Evolutionary conservation across 2,113 vertebrate genomes (phyloP).

Genomic region (Isurus oxyrinchus): DNA sequence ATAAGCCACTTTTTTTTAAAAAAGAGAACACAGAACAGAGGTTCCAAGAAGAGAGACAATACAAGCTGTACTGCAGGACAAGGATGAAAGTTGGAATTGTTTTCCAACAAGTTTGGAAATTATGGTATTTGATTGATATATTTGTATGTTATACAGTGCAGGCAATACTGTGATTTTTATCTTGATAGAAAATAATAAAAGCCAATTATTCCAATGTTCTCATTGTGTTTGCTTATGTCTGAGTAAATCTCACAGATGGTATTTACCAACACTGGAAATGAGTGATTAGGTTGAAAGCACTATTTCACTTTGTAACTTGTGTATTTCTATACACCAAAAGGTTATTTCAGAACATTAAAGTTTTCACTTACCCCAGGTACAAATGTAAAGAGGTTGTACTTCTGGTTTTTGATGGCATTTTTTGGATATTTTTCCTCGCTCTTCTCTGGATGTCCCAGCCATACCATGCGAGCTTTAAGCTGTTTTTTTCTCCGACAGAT

Average conservation of each 20-base stretch:
- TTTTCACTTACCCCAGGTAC: slow-evolving; percentile 78
- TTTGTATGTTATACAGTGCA: background rate
- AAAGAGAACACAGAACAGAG: background rate
- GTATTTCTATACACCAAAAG: background rate
- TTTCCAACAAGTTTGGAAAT: background rate
- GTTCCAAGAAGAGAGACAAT: background rate
- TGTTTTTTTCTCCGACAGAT: slow-evolving; percentile 80
- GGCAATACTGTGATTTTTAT: background rate
- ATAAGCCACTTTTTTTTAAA: background rate
- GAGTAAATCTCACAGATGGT: background rate
- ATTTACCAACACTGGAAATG: background rate
- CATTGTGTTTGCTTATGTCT: background rate
- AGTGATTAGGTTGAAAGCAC: background rate
- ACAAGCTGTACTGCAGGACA: background rate
- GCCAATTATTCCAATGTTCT: background rate
- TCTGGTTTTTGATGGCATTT: slow-evolving; percentile 95
- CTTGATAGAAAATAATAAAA: background rate
- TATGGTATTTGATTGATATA: background rate
- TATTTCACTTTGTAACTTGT: background rate
- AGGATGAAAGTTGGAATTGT: background rate
- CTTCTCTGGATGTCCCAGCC: slow-evolving; percentile 94
- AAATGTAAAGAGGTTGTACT: slow-evolving; percentile 94
- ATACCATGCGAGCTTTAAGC: slow-evolving; percentile 84
- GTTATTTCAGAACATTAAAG: background rate
- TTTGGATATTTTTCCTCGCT: slow-evolving; percentile 92